These are phyloP conservation scores for Rutpela maculata DNA, from an alignment of 2,888 invertebrate genomes.

Conservation along the genomic window DNA sequence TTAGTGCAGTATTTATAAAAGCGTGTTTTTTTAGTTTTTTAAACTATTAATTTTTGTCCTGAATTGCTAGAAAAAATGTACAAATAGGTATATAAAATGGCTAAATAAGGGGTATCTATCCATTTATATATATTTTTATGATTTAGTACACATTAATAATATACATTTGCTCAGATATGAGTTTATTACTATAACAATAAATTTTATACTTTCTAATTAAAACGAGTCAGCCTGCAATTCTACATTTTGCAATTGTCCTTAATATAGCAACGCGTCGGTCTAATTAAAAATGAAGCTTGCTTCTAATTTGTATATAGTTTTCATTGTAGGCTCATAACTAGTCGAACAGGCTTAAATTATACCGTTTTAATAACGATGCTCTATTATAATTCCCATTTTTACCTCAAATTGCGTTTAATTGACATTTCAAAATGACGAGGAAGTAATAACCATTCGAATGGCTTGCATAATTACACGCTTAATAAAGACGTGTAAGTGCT, in stretches of 20 bases:
- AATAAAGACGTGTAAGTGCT: constrained; percentile 22
- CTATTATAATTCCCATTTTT: constrained; percentile 1
- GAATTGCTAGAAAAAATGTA: no score
- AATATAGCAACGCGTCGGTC: neutral
- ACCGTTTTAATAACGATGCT: constrained; percentile 8
- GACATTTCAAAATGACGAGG: constrained; percentile 33
- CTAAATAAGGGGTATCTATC: no score
- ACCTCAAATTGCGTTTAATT: constrained; percentile 18
- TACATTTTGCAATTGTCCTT: constrained; percentile 4
- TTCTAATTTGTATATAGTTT: neutral
- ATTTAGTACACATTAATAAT: neutral
- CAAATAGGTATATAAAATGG: no score
- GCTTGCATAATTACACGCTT: constrained; percentile 20
- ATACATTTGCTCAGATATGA: neutral
- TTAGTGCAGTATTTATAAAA: no score
- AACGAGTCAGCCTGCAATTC: neutral
- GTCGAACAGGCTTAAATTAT: constrained; percentile 9
- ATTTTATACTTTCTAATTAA: constrained; percentile 6
- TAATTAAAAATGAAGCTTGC: neutral
- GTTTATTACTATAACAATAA: neutral
- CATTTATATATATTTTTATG: neutral
- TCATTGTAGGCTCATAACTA: neutral
- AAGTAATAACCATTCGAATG: constrained; percentile 16
- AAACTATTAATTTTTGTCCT: no score
- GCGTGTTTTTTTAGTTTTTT: no score